Evolutionary conservation across 2,113 vertebrate species (phyloP), one percentile per base, ranked within the genome.

Genomic region (Motacilla alba): DNA sequence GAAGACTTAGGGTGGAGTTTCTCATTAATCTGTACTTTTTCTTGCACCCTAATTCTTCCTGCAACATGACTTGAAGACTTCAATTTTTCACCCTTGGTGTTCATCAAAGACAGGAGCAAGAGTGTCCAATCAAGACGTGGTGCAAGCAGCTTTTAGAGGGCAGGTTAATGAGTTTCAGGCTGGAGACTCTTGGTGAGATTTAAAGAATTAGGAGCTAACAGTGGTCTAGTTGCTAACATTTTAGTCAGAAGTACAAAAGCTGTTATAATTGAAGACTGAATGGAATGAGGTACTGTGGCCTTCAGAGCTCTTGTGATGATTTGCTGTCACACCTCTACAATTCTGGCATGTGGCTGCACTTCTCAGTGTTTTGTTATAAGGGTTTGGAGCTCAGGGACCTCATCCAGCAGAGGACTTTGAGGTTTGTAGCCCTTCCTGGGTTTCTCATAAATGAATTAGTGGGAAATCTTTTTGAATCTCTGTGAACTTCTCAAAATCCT

Each of bases 91-190:
- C 35, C 62, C 50, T 63, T 64, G 18, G 33, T 72, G 7, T 10
- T 72, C 28, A 5, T 80, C 50, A 63, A 17, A 70, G 66, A 49
- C 33, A 39, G 27, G 28, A 84, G 6, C 1, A 4, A 53, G 27
- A 11, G 8, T 0, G 0, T 49, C 11, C 37, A 26, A 55, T 37
- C 15, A 43, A 53, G 67, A 23, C 6, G 6, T 17, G 44, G 18
- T 49, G 9, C 0, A 6, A 66, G 47, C 62, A 59, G 19, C 41
- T 50, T 53, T n/a, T 17, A 24, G 33, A 2, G 13, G 30, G 31
- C 35, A 79, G 49, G 9, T 55, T 76, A 30, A 15, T 80, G 63
- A 50, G 11, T 70, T 67, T 24, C 24, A 66, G 67, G 10, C 68
- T 67, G 3, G 14, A 59, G 76, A 59, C 33, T 22, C 9, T 4